Base-by-base conservation (phyloP, 1,140 invertebrate genomes). In the Babylonia areolata region DNA sequence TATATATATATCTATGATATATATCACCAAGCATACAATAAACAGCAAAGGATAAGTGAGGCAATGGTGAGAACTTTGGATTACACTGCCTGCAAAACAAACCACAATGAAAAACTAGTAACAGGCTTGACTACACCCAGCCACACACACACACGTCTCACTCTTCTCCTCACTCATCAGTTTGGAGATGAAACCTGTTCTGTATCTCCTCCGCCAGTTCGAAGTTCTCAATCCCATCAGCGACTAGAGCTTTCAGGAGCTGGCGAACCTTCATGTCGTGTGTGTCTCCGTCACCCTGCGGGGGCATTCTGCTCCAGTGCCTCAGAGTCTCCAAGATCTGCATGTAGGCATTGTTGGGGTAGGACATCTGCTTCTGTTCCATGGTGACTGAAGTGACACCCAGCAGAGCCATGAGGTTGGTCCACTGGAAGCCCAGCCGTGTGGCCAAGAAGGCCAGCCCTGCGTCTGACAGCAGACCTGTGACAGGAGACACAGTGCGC, bases 351-450 rank as follows among this genome's bases (percentile, higher is more conserved):
- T 84, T 80, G 0, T 88, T 75, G 71, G 88, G 91, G 77, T 91
- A 85, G 58, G 89, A 88, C 77, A 92, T 86, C 71, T 91, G 90
- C 6, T 92, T 90, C 82, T 91, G 89, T 86, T 93, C 91, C 73
- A 93, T 89, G 37, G 87, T 87, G 39, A 87, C 85, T 80, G 91
- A 90, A 23, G 73, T 77, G 5, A 92, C 84, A 3, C 91, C 90
- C 23, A 93, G 86, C 28, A 86, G 80, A 20, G 90, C 35, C 0
- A 85, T 82, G 31, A 93, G 88, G 33, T 85, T 46, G 6, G 82
- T 77, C 92, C 92, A 93, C 11, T 92, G 87, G 28, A 85, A 83
- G n/a, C 92, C 91, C n/a, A 92, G 89, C 33, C 88, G 86, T 9
- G 91, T 87, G 51, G 92, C 90, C 0, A 93, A 64, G 58, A 90